Percentiles rank a stretch among this genome's conserved stretches.
Conservation (phyloP, 2,113 vertebrate species). For the Atractosteus spatula region DNA sequence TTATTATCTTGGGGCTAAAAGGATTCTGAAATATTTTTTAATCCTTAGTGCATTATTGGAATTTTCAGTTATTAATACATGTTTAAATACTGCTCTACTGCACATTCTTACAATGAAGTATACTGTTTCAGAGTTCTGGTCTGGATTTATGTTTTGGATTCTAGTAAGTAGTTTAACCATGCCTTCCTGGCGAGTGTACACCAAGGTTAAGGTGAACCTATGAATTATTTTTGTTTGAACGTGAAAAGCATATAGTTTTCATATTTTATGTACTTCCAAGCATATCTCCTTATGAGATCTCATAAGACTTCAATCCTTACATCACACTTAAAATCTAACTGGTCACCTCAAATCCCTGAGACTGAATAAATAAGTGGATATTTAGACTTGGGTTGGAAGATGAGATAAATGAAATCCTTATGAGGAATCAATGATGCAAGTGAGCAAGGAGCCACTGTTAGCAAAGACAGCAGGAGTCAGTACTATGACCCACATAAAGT, state of each 20-base stretch:
- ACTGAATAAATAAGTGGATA: no score
- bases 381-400: no score
- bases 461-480: no score
- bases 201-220: no score
- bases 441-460: no score
- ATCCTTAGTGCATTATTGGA: not conserved
- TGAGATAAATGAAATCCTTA: no score
- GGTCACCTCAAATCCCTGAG: no score
- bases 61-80: constrained; percentile 22
- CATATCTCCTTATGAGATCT: not conserved
- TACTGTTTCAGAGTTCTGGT: constrained; percentile 3
- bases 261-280: constrained; percentile 20
- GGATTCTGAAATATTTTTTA: not conserved
- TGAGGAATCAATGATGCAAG: no score
- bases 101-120: constrained; percentile 6
- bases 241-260: constrained; percentile 11
- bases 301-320: constrained; percentile 1
- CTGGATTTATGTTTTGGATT: constrained; percentile 1
- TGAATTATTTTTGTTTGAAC: not conserved
- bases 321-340: not conserved
- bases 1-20: no score
- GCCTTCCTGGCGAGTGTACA: no score
- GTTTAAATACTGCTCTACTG: not conserved
- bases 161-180: constrained; percentile 16
- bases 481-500: no score